A percentile compares a stretch with the other conserved stretches of the same genome.
These are phyloP conservation scores for Sesia bembeciformis DNA, from an alignment of 2,888 invertebrate genomes.

Conservation along the genomic window DNA sequence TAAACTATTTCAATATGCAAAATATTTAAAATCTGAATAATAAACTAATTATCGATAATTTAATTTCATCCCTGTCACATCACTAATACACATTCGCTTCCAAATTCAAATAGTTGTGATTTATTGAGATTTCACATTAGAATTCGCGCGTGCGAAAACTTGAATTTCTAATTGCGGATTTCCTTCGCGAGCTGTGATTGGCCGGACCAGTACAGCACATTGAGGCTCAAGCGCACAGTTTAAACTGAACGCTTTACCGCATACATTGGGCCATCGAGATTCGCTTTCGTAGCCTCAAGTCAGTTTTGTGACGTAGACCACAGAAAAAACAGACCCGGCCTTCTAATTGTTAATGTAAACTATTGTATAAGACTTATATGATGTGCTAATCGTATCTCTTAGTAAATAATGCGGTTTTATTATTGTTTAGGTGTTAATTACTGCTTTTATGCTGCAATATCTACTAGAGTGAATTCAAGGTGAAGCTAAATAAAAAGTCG, in stretches of 20 bases:
- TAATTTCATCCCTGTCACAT: not conserved
- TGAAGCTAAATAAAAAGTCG: too few relatives aligned
- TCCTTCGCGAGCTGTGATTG: constrained; percentile 16
- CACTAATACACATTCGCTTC: not conserved
- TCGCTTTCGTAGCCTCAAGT: constrained; percentile 56
- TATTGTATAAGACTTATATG: not conserved
- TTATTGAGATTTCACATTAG: not conserved
- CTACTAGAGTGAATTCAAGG: too few relatives aligned
- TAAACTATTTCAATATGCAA: too few relatives aligned
- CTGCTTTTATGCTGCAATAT: too few relatives aligned
- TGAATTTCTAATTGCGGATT: constrained; percentile 15
- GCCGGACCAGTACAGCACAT: constrained; percentile 46
- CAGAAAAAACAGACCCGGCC: constrained; percentile 47
- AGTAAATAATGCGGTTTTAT: too few relatives aligned
- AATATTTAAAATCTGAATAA: too few relatives aligned
- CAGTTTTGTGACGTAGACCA: constrained; percentile 37
- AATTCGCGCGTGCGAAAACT: not conserved
- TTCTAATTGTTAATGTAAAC: constrained; percentile 15
- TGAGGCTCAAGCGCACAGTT: constrained; percentile 53
- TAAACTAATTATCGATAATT: not conserved
- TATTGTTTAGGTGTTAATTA: too few relatives aligned
- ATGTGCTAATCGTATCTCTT: not conserved
- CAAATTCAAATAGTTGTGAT: not conserved
- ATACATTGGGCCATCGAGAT: constrained; percentile 58
- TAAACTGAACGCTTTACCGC: constrained; percentile 51